A percentile compares a stretch with the other conserved stretches of the same genome.
phyloP scores from a whole-genome alignment of 2,888 invertebrate species.

The Sisyra nigra region DNA sequence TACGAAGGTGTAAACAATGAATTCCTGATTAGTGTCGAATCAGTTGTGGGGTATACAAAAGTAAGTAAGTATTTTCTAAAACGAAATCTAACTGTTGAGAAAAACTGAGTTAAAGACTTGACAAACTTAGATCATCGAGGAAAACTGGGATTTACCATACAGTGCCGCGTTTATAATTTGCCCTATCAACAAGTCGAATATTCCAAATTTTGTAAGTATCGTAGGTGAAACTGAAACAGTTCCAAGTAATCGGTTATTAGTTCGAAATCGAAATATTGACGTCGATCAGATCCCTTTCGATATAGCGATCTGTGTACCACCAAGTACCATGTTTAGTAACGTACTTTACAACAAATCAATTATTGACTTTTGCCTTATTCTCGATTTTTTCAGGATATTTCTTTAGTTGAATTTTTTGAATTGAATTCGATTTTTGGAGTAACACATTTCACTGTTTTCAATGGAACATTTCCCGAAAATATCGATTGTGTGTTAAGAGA shows the following conservation, averaged over 20 bases:
- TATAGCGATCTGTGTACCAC: slow-evolving; percentile 66
- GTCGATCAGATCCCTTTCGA: slow-evolving; percentile 31
- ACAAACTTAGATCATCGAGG: slow-evolving; percentile 65
- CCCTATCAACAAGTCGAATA: slow-evolving; percentile 45
- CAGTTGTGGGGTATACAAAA: no score
- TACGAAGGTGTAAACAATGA: no score
- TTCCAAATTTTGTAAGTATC: slow-evolving; percentile 56
- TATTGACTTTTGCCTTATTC: no score
- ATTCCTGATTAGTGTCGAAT: no score
- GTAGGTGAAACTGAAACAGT: slow-evolving; percentile 40
- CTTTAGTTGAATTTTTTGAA: slow-evolving; percentile 76
- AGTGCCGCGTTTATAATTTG: slow-evolving; percentile 82
- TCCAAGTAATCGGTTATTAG: slow-evolving; percentile 45
- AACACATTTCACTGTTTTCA: slow-evolving; percentile 80
- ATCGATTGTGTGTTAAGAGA: slow-evolving; percentile 61
- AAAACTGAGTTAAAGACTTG: no score
- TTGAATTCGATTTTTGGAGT: slow-evolving; percentile 70
- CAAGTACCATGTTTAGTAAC: no score
- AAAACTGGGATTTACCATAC: slow-evolving; percentile 88
- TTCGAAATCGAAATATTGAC: slow-evolving; percentile 31
- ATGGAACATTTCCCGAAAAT: slow-evolving; percentile 66
- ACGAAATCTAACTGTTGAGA: no score
- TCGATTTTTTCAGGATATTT: no score
- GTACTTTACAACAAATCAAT: no score
- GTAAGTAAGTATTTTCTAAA: no score